phyloP scores from a whole-genome alignment of 53 echinoderm and acorn worm species.

The Pentamera pediparva region DNA sequence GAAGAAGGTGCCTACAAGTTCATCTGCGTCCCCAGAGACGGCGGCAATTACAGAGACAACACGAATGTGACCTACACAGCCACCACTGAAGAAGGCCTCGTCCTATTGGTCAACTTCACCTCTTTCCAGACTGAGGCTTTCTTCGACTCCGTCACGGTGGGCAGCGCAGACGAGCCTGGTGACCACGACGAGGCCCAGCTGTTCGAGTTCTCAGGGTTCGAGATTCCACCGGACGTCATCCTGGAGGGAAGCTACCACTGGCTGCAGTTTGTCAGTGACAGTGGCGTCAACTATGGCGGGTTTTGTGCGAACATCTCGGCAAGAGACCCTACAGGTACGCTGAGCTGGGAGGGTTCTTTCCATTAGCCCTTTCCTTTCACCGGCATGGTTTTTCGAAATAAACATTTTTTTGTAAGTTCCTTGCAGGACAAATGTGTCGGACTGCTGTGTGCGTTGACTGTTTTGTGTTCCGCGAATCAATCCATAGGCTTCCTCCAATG shows the following conservation, averaged over 20 bases:
- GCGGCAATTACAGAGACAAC: background rate
- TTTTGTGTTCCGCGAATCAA: too few species aligned
- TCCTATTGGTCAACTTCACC: slow-evolving; percentile 7
- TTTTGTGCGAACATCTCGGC: slow-evolving; percentile 15
- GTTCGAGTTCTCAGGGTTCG: background rate
- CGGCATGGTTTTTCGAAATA: too few species aligned
- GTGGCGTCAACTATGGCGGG: background rate
- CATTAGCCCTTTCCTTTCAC: too few species aligned
- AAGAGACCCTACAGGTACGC: background rate
- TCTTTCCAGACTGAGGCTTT: background rate
- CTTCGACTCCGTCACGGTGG: background rate
- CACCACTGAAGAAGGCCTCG: slow-evolving; percentile 1
- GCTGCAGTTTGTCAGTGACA: slow-evolving; percentile 26
- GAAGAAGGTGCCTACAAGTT: background rate
- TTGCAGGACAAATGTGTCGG: too few species aligned
- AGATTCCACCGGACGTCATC: slow-evolving; percentile 9
- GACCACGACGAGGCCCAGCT: background rate
- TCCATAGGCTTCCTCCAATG: too few species aligned
- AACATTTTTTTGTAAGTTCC: too few species aligned
- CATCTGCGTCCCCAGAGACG: background rate
- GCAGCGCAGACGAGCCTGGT: background rate
- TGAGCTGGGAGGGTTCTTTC: too few species aligned
- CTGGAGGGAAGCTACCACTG: slow-evolving; percentile 30
- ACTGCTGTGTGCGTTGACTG: too few species aligned
- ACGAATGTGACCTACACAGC: background rate